phyloP scores from a whole-genome alignment of 2,797 vertebrate species.

The Astyanax mexicanus region DNA sequence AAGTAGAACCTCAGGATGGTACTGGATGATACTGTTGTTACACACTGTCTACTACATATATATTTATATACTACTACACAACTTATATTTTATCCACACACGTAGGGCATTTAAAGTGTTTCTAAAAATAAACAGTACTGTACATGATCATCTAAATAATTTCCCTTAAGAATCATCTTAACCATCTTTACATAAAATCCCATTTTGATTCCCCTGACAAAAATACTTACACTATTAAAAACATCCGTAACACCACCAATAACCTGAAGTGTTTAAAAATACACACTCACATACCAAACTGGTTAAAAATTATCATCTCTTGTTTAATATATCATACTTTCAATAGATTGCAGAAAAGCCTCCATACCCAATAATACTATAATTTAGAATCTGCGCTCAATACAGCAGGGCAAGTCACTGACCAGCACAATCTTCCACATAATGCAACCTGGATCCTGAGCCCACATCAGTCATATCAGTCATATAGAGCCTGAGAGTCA shows the following conservation, averaged over 20 bases:
- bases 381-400: constrained; percentile 75
- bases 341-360: constrained; percentile 81
- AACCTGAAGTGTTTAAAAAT: constrained; percentile 15
- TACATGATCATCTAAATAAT: too few relatives aligned
- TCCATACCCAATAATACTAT: constrained; percentile 80
- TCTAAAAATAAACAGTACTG: too few relatives aligned
- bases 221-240: too few relatives aligned
- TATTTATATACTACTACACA: too few relatives aligned
- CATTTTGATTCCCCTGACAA: too few relatives aligned
- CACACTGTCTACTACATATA: too few relatives aligned
- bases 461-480: constrained; percentile 73
- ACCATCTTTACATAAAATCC: too few relatives aligned
- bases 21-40: too few relatives aligned
- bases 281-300: constrained; percentile 64
- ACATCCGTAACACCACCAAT: background rate
- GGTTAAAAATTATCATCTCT: constrained; percentile 79
- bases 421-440: constrained; percentile 70
- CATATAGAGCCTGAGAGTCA: constrained; percentile 64
- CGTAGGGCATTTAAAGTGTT: too few relatives aligned
- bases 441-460: constrained; percentile 66
- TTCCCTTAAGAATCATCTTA: too few relatives aligned
- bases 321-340: constrained; percentile 85
- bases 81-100: too few relatives aligned
- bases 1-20: too few relatives aligned
- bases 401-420: constrained; percentile 71